Base-by-base conservation (phyloP, 2,888 invertebrate species). In the Ophioninae sp. region DNA sequence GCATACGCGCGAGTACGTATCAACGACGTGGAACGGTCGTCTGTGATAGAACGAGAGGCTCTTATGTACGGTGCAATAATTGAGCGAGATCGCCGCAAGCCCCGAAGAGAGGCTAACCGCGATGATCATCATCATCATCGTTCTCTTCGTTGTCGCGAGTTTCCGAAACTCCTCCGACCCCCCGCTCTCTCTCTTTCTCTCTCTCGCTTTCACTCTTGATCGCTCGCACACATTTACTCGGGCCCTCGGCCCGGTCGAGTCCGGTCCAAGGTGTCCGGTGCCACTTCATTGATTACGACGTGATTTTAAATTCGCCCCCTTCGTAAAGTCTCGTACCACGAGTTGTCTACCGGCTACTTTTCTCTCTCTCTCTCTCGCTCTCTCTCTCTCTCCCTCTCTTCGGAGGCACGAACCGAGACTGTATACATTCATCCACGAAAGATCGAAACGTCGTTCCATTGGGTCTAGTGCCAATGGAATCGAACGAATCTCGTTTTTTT, bases 201-300 rank as follows among this genome's bases (percentile, higher is more conserved):
- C 44, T 44, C 0, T 13, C 0, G 10, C 44, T 56, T 13, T 50
- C 69, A 69, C 62, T 41, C 50, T 64, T 64, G 56, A 70, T 69
- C 78, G 70, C 59, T 64, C 65, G 56, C 81, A 78, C 81, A 78
- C 74, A 70, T 68, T 69, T 76, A 59, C 83, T 67, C 75, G 70
- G 70, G 73, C 59, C 77, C 67, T 73, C 73, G 75, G n/a, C n/a
- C n/a, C n/a, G 70, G 64, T 75, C 57, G 76, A 75, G 81, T 62
- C 64, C 21, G 75, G 69, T 64, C 61, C 80, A 79, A 85, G 85
- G 85, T 84, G 86, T 84, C 86, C 83, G 84, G 72, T 85, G 83
- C 86, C 86, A 87, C 85, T 88, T 88, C 87, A 88, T 88, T 89
- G 88, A 88, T 89, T 87, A 83, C 85, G 85, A 87, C 83, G 84